Evolutionary conservation across 2,888 invertebrate species (phyloP), one percentile per base, ranked within the genome.

Genomic region (Brassicogethes aeneus): DNA sequence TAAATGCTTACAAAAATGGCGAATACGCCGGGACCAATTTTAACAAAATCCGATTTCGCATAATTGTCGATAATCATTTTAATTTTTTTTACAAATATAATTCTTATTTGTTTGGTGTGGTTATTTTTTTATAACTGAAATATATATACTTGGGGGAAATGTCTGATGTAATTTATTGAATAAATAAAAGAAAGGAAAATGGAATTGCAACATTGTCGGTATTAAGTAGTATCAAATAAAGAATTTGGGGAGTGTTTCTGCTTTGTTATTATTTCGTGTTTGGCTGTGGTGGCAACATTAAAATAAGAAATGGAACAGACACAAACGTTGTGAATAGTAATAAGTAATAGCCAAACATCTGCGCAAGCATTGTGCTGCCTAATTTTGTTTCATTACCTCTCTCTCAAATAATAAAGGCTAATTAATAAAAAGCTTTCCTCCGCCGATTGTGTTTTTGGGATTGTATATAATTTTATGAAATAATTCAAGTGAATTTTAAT

Each of bases 381-480:
- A 23, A 23, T 23, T 23, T 23, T 23, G 23, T 23, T 23, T 23
- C 23, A 23, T 23, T 23, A 23, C 23, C 23, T 23, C 23, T 23
- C 23, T 23, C 23, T 23, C 23, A 23, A 23, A 5, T 23, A 23
- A 23, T 23, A 23, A 23, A 5, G 5, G 10, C 23, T 23, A 23
- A 23, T 23, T 23, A 23, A 23, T 23, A 23, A 23, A 23, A 23
- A 23, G 23, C 23, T 23, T 23, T 23, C 10, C 23, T 23, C 10
- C 23, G 23, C 5, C 23, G 23, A 23, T 10, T 23, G 23, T 23
- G 5, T 10, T 10, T 23, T 10, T 7, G 5, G 23, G 10, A 23
- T 23, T 23, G 23, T 10, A 23, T 23, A n/a, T n/a, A n/a, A n/a
- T n/a, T n/a, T n/a, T n/a, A n/a, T n/a, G n/a, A n/a, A n/a, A n/a